Evolutionary conservation across 2,113 vertebrate species (phyloP).

Genomic region (Porphyrio hochstetteri): DNA sequence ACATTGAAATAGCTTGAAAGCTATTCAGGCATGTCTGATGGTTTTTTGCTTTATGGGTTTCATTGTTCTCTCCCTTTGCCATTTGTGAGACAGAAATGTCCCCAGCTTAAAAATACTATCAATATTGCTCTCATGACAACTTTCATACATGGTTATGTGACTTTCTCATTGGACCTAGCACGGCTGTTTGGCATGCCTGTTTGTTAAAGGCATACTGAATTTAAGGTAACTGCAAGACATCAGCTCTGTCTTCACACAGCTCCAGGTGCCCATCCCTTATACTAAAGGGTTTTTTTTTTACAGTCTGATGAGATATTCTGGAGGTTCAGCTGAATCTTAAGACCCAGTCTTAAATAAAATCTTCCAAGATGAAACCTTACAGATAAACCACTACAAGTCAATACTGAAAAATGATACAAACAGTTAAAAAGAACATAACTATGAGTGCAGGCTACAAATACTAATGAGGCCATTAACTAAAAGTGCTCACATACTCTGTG

Average conservation of each 20-base stretch:
- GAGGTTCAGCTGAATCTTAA: neutral
- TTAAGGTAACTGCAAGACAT: neutral
- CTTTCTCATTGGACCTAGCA: neutral
- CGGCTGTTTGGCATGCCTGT: neutral
- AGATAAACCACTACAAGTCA: neutral
- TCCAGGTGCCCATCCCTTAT: neutral
- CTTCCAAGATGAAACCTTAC: neutral
- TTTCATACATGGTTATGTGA: neutral
- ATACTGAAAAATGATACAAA: neutral
- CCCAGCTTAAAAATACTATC: neutral
- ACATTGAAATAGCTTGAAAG: neutral
- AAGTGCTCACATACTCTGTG: neutral
- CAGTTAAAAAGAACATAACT: neutral
- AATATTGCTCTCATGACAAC: neutral
- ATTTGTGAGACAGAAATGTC: neutral
- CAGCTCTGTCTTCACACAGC: neutral
- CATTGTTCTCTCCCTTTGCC: neutral
- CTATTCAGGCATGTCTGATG: neutral
- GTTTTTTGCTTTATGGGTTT: neutral
- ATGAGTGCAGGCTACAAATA: neutral
- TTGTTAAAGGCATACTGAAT: neutral
- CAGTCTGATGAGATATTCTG: neutral
- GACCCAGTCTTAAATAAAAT: neutral
- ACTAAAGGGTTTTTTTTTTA: neutral
- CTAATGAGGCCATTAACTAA: neutral